phyloP scores from a whole-genome alignment of 2,797 vertebrate genomes.

The Peromyscus aztecus region DNA sequence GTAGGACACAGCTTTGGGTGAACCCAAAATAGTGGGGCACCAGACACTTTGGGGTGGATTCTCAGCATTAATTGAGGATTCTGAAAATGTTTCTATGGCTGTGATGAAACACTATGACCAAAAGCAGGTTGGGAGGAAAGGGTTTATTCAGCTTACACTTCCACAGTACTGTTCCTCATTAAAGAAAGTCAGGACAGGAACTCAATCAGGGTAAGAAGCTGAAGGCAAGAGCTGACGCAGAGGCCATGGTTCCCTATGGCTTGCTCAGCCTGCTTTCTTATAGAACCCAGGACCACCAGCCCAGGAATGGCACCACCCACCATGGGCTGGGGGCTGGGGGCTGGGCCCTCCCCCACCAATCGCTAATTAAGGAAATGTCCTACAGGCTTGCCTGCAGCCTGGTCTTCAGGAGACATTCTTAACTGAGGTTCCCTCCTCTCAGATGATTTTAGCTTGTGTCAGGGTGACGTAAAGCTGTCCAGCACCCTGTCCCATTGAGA shows the following conservation, averaged over 20 bases:
- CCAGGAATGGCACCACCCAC: neutral
- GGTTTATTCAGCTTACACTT: neutral
- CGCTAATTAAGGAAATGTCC: neutral
- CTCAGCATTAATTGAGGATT: neutral
- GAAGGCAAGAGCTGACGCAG: neutral
- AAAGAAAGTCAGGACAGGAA: neutral
- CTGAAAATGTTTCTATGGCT: neutral
- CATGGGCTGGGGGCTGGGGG: no score
- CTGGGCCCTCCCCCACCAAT: neutral
- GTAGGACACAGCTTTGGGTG: neutral
- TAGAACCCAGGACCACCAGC: neutral
- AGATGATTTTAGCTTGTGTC: neutral
- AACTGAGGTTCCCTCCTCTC: neutral
- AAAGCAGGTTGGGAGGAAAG: neutral
- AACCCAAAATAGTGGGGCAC: neutral
- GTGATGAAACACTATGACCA: neutral
- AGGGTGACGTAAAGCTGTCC: neutral
- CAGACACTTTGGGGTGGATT: accelerated
- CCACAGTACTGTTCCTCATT: neutral
- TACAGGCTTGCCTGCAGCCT: neutral
- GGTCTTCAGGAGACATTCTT: neutral
- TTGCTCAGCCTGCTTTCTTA: neutral
- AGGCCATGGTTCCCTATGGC: no score
- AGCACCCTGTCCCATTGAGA: no score
- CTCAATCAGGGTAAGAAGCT: neutral